These are phyloP conservation scores for Megastigmus dorsalis DNA, from an alignment of 2,888 invertebrate genomes.

Conservation along the genomic window DNA sequence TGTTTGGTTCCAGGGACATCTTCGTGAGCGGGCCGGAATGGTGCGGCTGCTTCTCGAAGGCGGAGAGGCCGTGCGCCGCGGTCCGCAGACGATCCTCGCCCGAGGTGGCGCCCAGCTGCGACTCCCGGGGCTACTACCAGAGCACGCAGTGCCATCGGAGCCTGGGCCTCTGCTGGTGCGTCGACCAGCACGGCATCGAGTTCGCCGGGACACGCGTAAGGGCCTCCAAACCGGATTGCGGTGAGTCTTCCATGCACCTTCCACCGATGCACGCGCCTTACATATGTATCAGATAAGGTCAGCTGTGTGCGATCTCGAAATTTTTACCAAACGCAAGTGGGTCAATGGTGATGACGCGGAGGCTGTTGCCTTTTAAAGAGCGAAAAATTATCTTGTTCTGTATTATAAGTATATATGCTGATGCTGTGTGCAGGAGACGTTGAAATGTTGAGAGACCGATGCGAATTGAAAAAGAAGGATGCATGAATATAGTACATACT, in stretches of 20 bases:
- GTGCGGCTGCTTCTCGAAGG: slow-evolving; percentile 88
- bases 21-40: slow-evolving; percentile 85
- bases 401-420: no score
- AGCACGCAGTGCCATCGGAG: slow-evolving; percentile 91
- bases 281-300: no score
- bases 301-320: no score
- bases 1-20: slow-evolving; percentile 76
- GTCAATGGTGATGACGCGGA: no score
- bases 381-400: no score
- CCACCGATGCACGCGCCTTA: no score
- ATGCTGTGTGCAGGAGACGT: no score
- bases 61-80: slow-evolving; percentile 88
- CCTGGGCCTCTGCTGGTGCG: slow-evolving; percentile 94
- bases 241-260: slow-evolving; percentile 78
- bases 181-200: slow-evolving; percentile 93
- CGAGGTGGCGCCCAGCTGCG: slow-evolving; percentile 82
- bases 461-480: no score
- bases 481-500: no score
- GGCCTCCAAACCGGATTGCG: slow-evolving; percentile 85
- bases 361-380: no score
- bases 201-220: slow-evolving; percentile 88
- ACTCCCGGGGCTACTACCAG: slow-evolving; percentile 89
- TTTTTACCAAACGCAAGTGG: no score
- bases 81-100: slow-evolving; percentile 85
- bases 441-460: no score